These are phyloP conservation scores for Cairina moschata DNA, from an alignment of 2,113 vertebrate genomes.

Conservation along the genomic window DNA sequence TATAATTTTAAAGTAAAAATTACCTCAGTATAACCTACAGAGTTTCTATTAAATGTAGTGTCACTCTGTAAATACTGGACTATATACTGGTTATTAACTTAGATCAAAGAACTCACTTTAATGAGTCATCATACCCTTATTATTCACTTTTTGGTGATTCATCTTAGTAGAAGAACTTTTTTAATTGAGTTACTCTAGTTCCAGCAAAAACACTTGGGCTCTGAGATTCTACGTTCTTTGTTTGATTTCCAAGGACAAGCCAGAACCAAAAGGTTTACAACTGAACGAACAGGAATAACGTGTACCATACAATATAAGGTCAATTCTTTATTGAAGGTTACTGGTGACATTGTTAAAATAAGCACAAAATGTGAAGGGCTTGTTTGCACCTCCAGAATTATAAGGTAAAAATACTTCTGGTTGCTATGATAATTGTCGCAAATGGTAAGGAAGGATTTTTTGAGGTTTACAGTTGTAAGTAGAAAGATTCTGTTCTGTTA, in stretches of 20 bases:
- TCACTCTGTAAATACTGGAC: not conserved
- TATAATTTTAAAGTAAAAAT: slow-evolving; percentile 6
- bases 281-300: not conserved
- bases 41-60: not conserved
- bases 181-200: not conserved
- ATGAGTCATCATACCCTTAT: slow-evolving; percentile 43
- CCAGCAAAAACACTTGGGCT: not conserved
- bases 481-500: not conserved
- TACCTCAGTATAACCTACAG: not conserved
- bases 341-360: not conserved
- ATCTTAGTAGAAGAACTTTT: slow-evolving; percentile 4
- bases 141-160: slow-evolving; percentile 23
- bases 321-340: not conserved
- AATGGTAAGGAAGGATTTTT: not conserved
- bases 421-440: not conserved
- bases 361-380: not conserved
- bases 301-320: not conserved
- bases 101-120: slow-evolving; percentile 23
- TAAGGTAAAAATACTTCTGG: not conserved
- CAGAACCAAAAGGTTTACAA: not conserved
- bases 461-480: not conserved
- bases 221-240: not conserved
- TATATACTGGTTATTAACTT: slow-evolving; percentile 15
- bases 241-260: slow-evolving; percentile 4
- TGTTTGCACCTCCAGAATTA: not conserved